Conservation (phyloP, 1,140 invertebrate genomes). For the Ceratitis capitata region DNA sequence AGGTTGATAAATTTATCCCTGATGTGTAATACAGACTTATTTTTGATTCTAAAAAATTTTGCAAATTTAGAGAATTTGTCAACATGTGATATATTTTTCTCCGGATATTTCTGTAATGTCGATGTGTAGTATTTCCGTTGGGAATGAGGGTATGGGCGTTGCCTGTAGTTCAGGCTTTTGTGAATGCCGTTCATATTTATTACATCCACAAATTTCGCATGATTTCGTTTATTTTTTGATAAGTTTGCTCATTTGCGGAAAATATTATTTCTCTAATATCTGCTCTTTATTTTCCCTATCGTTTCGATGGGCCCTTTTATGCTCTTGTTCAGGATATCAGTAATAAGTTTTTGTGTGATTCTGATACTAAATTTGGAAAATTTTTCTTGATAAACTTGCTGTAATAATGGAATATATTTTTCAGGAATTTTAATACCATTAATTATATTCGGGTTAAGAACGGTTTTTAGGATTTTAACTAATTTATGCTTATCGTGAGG, state of each 20-base stretch:
- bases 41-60: constrained; percentile 39
- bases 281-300: constrained; percentile 36
- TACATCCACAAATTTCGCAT: constrained; percentile 38
- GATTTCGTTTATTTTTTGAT: constrained; percentile 35
- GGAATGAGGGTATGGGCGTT: constrained; percentile 37
- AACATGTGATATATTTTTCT: too few species aligned
- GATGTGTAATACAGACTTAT: neutral
- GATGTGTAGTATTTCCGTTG: constrained; percentile 39
- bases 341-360: constrained; percentile 41
- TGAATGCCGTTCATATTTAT: constrained; percentile 43
- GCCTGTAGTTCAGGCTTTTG: constrained; percentile 9
- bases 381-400: constrained; percentile 37
- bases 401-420: neutral
- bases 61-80: constrained; percentile 44
- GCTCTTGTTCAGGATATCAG: constrained; percentile 36
- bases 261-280: constrained; percentile 39
- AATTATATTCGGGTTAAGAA: constrained; percentile 16
- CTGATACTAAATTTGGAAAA: constrained; percentile 38
- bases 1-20: constrained; percentile 10
- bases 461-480: neutral
- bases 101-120: too few species aligned
- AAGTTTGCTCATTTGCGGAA: constrained; percentile 32
- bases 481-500: constrained; percentile 4
- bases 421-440: constrained; percentile 42
- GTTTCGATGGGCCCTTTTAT: constrained; percentile 42